phyloP scores from a whole-genome alignment of 2,113 vertebrate genomes.

The Brienomyrus longianalis region DNA sequence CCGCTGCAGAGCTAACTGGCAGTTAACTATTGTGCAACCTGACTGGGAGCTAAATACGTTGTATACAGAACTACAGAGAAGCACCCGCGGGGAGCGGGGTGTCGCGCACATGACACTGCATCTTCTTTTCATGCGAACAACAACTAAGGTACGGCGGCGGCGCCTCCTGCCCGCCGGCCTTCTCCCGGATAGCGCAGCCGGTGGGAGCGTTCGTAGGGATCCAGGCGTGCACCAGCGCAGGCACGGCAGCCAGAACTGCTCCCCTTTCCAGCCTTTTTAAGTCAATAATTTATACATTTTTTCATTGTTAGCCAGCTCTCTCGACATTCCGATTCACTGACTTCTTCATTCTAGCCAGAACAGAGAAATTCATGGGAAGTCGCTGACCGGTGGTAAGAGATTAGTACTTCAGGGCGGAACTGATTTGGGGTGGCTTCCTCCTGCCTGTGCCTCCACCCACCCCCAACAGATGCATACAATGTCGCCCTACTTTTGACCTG shows the following conservation, averaged over 20 bases:
- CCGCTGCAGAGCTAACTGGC: slow-evolving; percentile 2
- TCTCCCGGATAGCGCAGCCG: not conserved
- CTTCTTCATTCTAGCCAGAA: slow-evolving; percentile 22
- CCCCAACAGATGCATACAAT: not conserved
- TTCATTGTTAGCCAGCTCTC: slow-evolving; percentile 10
- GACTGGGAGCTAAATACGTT: not conserved
- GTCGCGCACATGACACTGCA: not conserved
- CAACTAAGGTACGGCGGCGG: not conserved
- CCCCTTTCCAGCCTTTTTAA: slow-evolving; percentile 15
- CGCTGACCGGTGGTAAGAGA: slow-evolving; percentile 23
- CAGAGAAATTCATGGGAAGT: slow-evolving; percentile 27
- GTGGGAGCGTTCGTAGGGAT: not conserved
- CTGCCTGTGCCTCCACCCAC: not conserved
- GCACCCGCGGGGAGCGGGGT: not conserved
- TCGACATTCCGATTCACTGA: slow-evolving; percentile 29
- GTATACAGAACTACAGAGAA: not conserved
- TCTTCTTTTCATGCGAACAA: not conserved
- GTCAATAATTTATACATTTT: slow-evolving; percentile 13
- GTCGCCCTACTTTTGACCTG: not conserved
- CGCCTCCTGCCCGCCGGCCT: not conserved
- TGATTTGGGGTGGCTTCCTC: not conserved
- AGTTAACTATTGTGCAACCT: not conserved
- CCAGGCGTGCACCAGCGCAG: not conserved
- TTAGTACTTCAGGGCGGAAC: not conserved
- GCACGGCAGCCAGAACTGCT: slow-evolving; percentile 4